Base-by-base conservation (phyloP, 1,140 invertebrate genomes). In the Micrasema minimum region DNA sequence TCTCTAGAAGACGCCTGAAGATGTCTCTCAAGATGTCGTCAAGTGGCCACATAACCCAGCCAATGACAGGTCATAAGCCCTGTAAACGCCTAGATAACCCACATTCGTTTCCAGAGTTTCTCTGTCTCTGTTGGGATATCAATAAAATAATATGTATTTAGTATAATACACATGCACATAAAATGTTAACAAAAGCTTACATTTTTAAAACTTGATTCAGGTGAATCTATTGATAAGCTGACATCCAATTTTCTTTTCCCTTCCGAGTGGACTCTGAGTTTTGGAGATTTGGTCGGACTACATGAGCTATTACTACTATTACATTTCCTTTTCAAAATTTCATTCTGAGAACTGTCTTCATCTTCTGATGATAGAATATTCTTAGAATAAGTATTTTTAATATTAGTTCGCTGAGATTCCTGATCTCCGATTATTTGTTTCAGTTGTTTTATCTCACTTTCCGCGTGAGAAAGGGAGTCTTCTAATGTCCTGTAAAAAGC, bases 381-480 rank as follows among this genome's bases (percentile, higher is more conserved):
- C 16, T 46, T 46, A 46, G n/a, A n/a, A n/a, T n/a, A n/a, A n/a
- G 3, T 46, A 2, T n/a, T 46, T 14, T 9, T 7, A 16, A 5
- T 16, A 2, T 46, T 46, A n/a, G 3, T 45, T 16, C n/a, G 51
- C 23, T 14, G 51, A 23, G 59, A n/a, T 45, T 46, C 22, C 12
- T 45, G n/a, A 16, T 46, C 41, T 11, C 9, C 14, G n/a, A 46
- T 14, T 45, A 26, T 14, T 12, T 6, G 2, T 46, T 62, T 62
- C 3, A 62, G 38, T 62, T 62, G 35, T 46, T 57, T 59, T 6
- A 68, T 46, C 35, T 68, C 66, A 16, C 31, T 38, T 46, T 68
- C 66, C 31, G 66, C 23, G 16, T 68, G 66, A 14, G 22, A 23
- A 11, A 68, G 41, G 7, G 66, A 59, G 18, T 68, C 66, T 68